phyloP scores from a whole-genome alignment of 2,888 invertebrate species.

The Myopa tessellatipennis region DNA sequence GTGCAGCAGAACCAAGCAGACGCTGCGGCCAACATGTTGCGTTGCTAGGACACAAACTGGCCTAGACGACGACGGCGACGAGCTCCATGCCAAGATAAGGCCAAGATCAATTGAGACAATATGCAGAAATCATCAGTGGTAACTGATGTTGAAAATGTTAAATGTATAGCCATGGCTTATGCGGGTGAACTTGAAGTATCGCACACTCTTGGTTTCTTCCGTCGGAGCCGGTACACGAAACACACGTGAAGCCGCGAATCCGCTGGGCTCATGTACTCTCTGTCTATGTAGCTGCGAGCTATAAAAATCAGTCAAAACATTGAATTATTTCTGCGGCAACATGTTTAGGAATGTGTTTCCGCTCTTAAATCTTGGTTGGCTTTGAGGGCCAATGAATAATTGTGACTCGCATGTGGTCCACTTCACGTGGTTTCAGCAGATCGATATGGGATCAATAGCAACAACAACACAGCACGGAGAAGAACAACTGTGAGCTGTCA shows the following conservation, averaged over 20 bases:
- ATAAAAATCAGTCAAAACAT: constrained; percentile 38
- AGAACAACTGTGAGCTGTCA: constrained; percentile 60
- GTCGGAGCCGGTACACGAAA: background rate
- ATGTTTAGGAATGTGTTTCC: constrained; percentile 38
- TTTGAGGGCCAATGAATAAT: constrained; percentile 18
- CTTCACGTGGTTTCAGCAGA: constrained; percentile 22
- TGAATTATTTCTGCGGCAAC: constrained; percentile 34
- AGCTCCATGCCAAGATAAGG: background rate
- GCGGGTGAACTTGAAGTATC: constrained; percentile 23
- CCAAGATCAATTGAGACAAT: constrained; percentile 36
- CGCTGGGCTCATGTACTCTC: background rate
- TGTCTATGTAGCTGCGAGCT: background rate
- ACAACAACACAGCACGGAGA: constrained; percentile 48
- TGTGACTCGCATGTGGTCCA: constrained; percentile 34
- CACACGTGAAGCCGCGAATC: background rate
- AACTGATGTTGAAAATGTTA: constrained; percentile 12
- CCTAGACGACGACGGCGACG: background rate
- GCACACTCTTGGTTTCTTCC: constrained; percentile 30
- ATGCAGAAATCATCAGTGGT: constrained; percentile 19
- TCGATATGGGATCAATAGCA: constrained; percentile 38
- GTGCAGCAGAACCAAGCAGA: background rate
- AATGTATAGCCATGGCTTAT: background rate
- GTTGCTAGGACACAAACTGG: constrained; percentile 2
- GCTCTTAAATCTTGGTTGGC: constrained; percentile 32
- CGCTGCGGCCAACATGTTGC: background rate